Evolutionary conservation across 2,888 invertebrate genomes (phyloP).

Genomic region (Dorcus parallelipipedus): DNA sequence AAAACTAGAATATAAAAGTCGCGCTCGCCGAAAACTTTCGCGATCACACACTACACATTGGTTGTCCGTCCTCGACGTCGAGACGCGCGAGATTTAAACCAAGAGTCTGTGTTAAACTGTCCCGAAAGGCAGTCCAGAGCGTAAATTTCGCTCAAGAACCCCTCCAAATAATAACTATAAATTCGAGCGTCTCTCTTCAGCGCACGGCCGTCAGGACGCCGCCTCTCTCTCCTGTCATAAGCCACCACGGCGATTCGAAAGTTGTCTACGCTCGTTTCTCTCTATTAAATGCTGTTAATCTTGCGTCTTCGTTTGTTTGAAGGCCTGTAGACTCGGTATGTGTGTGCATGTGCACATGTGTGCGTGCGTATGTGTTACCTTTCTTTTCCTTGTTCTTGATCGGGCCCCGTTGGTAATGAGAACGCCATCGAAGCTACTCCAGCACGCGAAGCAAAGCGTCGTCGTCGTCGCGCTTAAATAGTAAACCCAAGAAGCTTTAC

Average conservation of each 20-base stretch:
- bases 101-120: constrained; percentile 26
- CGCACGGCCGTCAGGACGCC: constrained; percentile 6
- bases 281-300: constrained; percentile 12
- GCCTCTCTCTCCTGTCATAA: constrained; percentile 26
- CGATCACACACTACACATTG: constrained; percentile 22
- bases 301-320: constrained; percentile 24
- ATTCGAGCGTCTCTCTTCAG: constrained; percentile 17
- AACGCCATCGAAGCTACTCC: neutral
- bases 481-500: too few species aligned
- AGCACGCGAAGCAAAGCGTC: too few species aligned
- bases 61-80: constrained; percentile 4
- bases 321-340: constrained; percentile 24
- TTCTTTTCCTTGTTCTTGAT: constrained; percentile 33
- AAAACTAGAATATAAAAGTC: too few species aligned
- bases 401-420: constrained; percentile 25
- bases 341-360: neutral
- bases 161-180: constrained; percentile 20
- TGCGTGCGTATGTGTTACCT: constrained; percentile 21
- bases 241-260: constrained; percentile 20
- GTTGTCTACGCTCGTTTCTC: constrained; percentile 17
- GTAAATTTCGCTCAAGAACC: constrained; percentile 24
- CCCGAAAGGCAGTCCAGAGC: constrained; percentile 19
- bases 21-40: too few species aligned
- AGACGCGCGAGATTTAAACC: constrained; percentile 25
- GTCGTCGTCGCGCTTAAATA: too few species aligned